phyloP scores from a whole-genome alignment of 2,797 vertebrate species.

The Sylvia borin region DNA sequence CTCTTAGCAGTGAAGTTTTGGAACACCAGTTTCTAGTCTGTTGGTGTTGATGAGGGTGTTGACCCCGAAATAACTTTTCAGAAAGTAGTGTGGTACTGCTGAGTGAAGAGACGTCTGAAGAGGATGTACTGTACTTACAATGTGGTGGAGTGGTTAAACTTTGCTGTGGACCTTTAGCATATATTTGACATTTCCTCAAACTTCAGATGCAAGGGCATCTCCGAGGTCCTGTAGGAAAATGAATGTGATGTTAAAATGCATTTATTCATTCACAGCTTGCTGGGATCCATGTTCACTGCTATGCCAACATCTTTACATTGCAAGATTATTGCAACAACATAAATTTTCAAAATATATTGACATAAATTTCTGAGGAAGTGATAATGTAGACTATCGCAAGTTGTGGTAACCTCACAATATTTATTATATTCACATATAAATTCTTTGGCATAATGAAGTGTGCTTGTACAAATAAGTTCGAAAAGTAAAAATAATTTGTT shows the following conservation, averaged over 20 bases:
- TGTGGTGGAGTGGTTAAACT: neutral
- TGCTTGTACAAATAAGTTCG: conserved; percentile 39
- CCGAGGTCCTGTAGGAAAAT: conserved; percentile 83
- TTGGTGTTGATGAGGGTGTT: neutral
- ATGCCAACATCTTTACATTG: neutral
- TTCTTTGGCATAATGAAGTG: neutral
- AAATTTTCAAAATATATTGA: neutral
- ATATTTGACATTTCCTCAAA: conserved; percentile 82
- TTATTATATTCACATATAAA: conserved; percentile 21
- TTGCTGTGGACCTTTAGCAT: neutral
- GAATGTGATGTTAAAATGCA: conserved; percentile 76
- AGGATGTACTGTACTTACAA: neutral
- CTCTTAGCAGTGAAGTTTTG: neutral
- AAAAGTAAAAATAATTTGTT: conserved; percentile 37
- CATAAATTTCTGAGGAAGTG: neutral
- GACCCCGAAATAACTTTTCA: neutral
- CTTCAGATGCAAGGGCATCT: conserved; percentile 80
- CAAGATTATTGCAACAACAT: neutral
- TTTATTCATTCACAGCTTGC: conserved; percentile 14
- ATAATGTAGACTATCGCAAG: conserved; percentile 1
- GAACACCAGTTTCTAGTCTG: neutral
- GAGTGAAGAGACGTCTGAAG: neutral
- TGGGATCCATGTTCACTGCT: neutral
- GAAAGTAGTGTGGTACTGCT: neutral
- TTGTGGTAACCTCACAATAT: neutral